Conservation (phyloP, 2,797 vertebrate species). For the Platalea minor region DNA sequence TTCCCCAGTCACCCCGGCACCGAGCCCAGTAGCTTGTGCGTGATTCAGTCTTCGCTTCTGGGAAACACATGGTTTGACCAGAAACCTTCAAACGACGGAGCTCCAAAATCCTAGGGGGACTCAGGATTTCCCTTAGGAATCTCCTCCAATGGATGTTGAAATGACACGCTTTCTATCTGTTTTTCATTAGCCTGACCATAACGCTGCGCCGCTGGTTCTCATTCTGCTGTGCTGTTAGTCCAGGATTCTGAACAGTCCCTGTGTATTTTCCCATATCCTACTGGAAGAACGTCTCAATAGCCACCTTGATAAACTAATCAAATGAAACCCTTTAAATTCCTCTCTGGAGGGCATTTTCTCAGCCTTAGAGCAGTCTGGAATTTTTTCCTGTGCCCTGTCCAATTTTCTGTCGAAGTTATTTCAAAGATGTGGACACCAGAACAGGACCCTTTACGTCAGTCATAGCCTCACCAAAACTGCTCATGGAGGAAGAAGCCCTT, state of each 20-base stretch:
- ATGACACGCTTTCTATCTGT: fast-evolving
- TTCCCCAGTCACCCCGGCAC: not conserved
- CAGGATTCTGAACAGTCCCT: not conserved
- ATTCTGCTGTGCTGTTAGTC: not conserved
- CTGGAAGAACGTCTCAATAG: not conserved
- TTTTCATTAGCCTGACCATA: not conserved
- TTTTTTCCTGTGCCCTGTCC: not conserved
- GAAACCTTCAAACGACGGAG: fast-evolving
- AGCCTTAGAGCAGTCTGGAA: not conserved
- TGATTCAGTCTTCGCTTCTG: not conserved
- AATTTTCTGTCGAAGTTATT: not conserved
- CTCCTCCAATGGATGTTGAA: not conserved
- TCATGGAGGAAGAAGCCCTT: not conserved
- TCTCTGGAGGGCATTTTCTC: not conserved
- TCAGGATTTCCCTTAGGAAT: not conserved
- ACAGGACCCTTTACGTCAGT: not conserved
- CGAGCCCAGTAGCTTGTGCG: not conserved
- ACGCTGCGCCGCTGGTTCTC: not conserved
- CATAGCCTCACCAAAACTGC: not conserved
- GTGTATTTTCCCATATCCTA: not conserved
- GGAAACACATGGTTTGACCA: not conserved
- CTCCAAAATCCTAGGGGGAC: not conserved
- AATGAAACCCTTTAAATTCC: not conserved
- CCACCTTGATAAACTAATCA: not conserved
- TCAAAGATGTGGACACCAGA: not conserved